Conservation (phyloP, 2,113 vertebrate species). For the Mirza zaza region DNA sequence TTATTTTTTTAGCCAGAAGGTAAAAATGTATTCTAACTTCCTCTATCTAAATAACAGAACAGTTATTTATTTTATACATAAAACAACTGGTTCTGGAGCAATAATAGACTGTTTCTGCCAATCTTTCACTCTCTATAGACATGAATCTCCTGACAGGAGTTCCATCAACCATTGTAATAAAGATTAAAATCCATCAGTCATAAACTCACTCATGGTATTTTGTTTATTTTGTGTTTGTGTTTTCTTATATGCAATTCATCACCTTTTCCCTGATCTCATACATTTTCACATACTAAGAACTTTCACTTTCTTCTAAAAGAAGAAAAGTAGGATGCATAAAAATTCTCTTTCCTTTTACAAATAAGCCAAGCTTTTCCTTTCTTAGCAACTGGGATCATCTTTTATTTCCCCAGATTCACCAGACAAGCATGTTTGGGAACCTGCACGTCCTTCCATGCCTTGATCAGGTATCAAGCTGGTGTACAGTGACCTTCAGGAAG, state of each 20-base stretch:
- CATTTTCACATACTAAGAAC: background rate
- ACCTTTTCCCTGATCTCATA: background rate
- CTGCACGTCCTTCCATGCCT: background rate
- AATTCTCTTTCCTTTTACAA: background rate
- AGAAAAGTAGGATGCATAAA: background rate
- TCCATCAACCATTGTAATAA: background rate
- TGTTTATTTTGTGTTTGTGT: background rate
- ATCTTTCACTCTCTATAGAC: background rate
- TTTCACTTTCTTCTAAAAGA: background rate
- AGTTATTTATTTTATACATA: conserved; percentile 39
- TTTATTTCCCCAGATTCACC: background rate
- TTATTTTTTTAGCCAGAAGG: background rate
- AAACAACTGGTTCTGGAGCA: background rate
- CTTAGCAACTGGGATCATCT: background rate
- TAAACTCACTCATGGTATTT: background rate
- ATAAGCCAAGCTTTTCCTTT: background rate
- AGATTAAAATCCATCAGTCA: background rate
- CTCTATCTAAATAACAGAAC: background rate
- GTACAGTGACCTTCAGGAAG: background rate
- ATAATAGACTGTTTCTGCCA: background rate
- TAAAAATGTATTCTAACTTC: conserved; percentile 15
- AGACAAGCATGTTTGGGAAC: background rate
- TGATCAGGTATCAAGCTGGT: too few relatives aligned
- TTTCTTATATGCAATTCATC: background rate
- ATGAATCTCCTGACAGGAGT: background rate